These are phyloP conservation scores for Tribolium castaneum DNA, from an alignment of 1,140 invertebrate species.

Conservation along the genomic window DNA sequence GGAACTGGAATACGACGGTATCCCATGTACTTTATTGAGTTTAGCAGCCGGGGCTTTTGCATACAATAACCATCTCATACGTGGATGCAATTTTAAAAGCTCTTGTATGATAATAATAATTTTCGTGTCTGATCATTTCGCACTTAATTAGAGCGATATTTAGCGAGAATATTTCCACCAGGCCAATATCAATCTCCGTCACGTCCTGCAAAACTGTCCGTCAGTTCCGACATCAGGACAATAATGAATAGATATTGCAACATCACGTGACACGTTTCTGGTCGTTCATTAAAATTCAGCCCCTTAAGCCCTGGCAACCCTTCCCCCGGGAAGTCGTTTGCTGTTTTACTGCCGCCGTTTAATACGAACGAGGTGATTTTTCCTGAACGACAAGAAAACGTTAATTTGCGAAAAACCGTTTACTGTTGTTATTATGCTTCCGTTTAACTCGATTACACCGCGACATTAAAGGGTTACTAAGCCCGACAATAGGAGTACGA, in stretches of 20 bases:
- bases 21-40: conserved; percentile 19
- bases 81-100: not conserved
- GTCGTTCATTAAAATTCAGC: conserved; percentile 38
- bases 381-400: conserved; percentile 1
- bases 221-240: conserved; percentile 2
- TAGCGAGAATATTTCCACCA: not conserved
- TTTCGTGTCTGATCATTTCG: no score
- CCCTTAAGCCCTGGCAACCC: conserved; percentile 35
- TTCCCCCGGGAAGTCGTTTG: conserved; percentile 30
- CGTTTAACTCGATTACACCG: conserved; percentile 12
- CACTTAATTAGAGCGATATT: not conserved
- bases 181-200: conserved; percentile 15
- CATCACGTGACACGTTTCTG: conserved; percentile 36
- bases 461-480: not conserved
- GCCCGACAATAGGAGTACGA: not conserved
- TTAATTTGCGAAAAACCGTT: conserved; percentile 28
- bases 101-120: not conserved
- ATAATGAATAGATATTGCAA: conserved; percentile 42
- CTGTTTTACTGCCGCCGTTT: conserved; percentile 28
- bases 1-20: conserved; percentile 16
- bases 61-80: conserved; percentile 26
- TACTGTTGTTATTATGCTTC: conserved; percentile 16
- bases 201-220: conserved; percentile 8
- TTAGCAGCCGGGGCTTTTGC: conserved; percentile 19
- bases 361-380: conserved; percentile 37